Evolutionary conservation across 2,888 invertebrate genomes (phyloP), one percentile per base, ranked within the genome.

Genomic region (Chrysolina americana): DNA sequence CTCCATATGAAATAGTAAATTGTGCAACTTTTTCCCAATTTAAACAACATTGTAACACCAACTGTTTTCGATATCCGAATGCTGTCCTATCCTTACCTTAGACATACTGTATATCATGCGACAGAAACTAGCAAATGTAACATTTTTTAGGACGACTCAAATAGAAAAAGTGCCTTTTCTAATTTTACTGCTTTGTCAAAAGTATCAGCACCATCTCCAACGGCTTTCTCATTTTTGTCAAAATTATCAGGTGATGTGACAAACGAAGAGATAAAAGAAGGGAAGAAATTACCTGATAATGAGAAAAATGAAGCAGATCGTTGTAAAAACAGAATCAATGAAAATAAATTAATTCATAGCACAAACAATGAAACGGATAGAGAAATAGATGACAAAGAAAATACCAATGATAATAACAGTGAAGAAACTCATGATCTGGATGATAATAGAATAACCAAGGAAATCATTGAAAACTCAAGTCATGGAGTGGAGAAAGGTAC

Each of bases 181-280:
- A 90, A 91, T 63, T 95, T 95, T 88, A 90, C 92, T 74, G 92
- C 92, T 70, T 92, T 93, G 81, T 87, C 90, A 77, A 92, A 92
- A 86, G 81, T 90, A 59, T 68, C 86, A 5, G 73, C 75, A 69
- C 73, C 81, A 63, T 17, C 79, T 15, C 71, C 68, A 56, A 65
- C 86, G 17, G 86, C 88, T 13, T 93, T 93, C 87, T 91, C 91
- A 83, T 93, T 92, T 83, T 86, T 93, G 82, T 88, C 91, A 75
- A 91, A 90, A 81, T 84, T 90, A 79, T 87, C 89, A 70, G 91
- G 19, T 13, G 56, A 21, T 23, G 21, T 17, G 13, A 56, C 17
- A 19, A 23, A 56, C 23, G 56, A 56, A 56, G n/a, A 47, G n/a
- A 47, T 3, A 47, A 13, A 47, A 47, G 19, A 56, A 13, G 56